Evolutionary conservation across 1,140 invertebrate species (phyloP).

Genomic region (Venturia canescens): DNA sequence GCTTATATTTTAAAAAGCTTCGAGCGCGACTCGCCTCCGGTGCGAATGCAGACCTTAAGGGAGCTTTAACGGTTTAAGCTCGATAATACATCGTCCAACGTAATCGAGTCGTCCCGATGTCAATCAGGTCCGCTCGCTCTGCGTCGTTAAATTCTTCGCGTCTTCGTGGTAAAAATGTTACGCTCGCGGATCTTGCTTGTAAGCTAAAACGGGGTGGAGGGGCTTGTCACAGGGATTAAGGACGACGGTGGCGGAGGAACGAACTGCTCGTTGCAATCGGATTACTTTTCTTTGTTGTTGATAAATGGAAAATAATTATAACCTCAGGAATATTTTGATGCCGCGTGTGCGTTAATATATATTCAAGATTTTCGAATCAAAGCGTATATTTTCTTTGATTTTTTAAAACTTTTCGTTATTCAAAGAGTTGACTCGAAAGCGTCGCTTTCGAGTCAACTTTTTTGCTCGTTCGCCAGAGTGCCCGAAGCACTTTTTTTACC

Average conservation of each 20-base stretch:
- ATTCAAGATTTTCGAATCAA: too few species aligned
- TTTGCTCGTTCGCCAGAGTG: not conserved
- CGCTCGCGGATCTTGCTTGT: not conserved
- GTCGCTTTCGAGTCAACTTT: not conserved
- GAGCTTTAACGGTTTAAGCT: not conserved
- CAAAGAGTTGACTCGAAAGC: not conserved
- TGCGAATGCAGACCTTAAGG: not conserved
- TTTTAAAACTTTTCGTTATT: not conserved
- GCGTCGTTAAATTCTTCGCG: slow-evolving; percentile 15
- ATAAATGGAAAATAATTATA: not conserved
- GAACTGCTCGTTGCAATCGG: not conserved
- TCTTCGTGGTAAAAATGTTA: not conserved
- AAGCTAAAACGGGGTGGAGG: not conserved
- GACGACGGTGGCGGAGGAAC: not conserved
- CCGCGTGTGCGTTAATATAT: too few species aligned
- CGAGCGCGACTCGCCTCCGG: not conserved
- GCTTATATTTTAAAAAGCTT: not conserved
- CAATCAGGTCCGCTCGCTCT: slow-evolving; percentile 1
- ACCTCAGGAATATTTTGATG: not conserved
- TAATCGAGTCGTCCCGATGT: not conserved
- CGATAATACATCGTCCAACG: not conserved
- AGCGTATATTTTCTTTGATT: too few species aligned
- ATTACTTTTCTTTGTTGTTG: slow-evolving; percentile 7
- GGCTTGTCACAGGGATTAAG: slow-evolving; percentile 21
- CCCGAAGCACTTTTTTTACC: not conserved